Conservation (phyloP, 2,113 vertebrate genomes). For the Campylomormyrus numenius region DNA sequence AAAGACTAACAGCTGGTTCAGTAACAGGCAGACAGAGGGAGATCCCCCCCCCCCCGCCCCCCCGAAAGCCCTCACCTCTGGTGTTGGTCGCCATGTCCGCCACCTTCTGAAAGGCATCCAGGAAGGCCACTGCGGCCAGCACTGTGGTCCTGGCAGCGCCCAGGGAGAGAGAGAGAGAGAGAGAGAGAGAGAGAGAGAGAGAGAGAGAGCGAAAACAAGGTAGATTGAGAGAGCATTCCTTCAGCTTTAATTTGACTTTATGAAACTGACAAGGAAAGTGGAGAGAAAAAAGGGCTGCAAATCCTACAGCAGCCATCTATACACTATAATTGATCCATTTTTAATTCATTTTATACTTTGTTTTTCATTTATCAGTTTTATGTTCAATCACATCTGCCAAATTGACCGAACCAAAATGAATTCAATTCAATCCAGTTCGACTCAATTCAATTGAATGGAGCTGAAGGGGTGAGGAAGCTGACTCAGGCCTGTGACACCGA, state of each 20-base stretch:
- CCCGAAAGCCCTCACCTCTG: constrained; percentile 68
- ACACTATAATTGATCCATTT: neutral
- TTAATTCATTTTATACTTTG: neutral
- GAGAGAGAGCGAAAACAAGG: neutral
- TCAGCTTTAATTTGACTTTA: neutral
- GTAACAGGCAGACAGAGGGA: neutral
- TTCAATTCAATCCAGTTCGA: neutral
- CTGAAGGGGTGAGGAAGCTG: neutral
- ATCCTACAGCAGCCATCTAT: neutral
- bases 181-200: neutral
- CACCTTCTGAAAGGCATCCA: constrained; percentile 98
- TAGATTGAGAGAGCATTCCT: constrained; percentile 4
- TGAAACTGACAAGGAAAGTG: neutral
- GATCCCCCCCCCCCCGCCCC: neutral
- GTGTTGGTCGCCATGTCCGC: constrained; percentile 98
- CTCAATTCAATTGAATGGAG: neutral
- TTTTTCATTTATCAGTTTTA: neutral
- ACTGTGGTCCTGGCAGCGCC: constrained; percentile 77
- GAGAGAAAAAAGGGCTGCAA: neutral
- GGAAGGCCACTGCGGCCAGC: constrained; percentile 90
- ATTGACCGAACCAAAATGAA: neutral
- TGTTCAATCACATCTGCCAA: neutral
- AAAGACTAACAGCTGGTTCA: neutral
- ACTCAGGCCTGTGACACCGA: neutral
- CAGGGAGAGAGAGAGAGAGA: neutral